Conservation (phyloP, 2,888 invertebrate species). For the Epinotia brunnichana region DNA sequence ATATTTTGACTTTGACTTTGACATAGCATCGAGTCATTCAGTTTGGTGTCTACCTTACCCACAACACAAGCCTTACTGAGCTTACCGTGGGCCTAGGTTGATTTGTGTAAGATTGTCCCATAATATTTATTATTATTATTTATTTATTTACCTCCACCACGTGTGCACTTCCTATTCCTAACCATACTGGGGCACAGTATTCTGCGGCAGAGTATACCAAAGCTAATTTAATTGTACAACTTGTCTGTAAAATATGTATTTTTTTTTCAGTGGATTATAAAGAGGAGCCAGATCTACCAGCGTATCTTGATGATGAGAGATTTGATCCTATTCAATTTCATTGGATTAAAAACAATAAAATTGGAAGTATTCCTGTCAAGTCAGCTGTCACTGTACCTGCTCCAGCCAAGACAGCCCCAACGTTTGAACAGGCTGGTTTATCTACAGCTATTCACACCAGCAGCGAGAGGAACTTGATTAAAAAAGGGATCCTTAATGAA, state of each 20-base stretch:
- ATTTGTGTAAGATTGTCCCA: too few relatives aligned
- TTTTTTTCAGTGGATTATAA: constrained; percentile 24
- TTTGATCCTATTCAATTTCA: constrained; percentile 36
- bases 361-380: not conserved
- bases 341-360: constrained; percentile 26
- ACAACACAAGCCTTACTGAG: too few relatives aligned
- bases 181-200: too few relatives aligned
- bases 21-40: too few relatives aligned
- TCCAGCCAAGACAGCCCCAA: not conserved
- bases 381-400: not conserved
- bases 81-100: too few relatives aligned
- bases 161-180: too few relatives aligned
- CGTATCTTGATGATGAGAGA: constrained; percentile 34
- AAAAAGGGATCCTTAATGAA: constrained; percentile 35
- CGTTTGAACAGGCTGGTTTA: not conserved
- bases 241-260: not conserved
- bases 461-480: constrained; percentile 24
- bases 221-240: not conserved
- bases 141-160: too few relatives aligned
- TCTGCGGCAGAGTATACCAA: too few relatives aligned
- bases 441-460: not conserved
- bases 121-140: too few relatives aligned
- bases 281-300: constrained; percentile 30
- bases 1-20: too few relatives aligned
- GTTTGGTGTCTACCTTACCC: too few relatives aligned